Evolutionary conservation across 2,888 invertebrate genomes (phyloP).

Genomic region (Aphidoletes aphidimyza): DNA sequence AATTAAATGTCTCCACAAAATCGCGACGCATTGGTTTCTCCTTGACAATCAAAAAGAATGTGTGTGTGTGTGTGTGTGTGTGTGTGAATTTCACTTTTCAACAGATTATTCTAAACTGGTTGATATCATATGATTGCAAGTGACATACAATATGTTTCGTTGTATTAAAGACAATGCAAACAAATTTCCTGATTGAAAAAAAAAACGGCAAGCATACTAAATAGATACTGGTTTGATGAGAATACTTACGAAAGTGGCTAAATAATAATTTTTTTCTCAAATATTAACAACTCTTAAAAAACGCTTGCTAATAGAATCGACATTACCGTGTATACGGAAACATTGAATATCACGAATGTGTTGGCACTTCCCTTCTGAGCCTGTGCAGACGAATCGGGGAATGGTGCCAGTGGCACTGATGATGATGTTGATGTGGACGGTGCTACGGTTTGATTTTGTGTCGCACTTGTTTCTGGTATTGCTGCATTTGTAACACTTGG

Average conservation of each 20-base stretch:
- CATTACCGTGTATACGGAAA: not conserved
- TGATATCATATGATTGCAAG: too few relatives aligned
- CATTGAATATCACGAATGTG: not conserved
- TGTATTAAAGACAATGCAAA: too few relatives aligned
- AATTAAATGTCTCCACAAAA: slow-evolving; percentile 22
- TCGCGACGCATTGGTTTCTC: not conserved
- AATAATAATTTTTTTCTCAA: not conserved
- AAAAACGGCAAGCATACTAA: too few relatives aligned
- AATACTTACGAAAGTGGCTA: too few relatives aligned
- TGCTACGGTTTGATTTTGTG: not conserved
- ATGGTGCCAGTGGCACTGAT: not conserved
- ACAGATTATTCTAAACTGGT: too few relatives aligned
- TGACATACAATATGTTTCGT: too few relatives aligned
- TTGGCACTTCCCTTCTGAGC: slow-evolving; percentile 1
- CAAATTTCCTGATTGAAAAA: too few relatives aligned
- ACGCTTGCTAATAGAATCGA: not conserved
- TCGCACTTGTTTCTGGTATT: not conserved
- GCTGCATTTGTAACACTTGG: not conserved
- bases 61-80: too few relatives aligned
- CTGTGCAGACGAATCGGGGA: not conserved
- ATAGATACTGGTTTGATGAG: too few relatives aligned
- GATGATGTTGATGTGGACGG: not conserved
- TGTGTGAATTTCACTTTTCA: too few relatives aligned
- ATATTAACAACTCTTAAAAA: not conserved
- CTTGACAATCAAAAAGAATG: too few relatives aligned